These are phyloP conservation scores for Diarsia dahlii DNA, from an alignment of 2,888 invertebrate species.

Conservation along the genomic window DNA sequence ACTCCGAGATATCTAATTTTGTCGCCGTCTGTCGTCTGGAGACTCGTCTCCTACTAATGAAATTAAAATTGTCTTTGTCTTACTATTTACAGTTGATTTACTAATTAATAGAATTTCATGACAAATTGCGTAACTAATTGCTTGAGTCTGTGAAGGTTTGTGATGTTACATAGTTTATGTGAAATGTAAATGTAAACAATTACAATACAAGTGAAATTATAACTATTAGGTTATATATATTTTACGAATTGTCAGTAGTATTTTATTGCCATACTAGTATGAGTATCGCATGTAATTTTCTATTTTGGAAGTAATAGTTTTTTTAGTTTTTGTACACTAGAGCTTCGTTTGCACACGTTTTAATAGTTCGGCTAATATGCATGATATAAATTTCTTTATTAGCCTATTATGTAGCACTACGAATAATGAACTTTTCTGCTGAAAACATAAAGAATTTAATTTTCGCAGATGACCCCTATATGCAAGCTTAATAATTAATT, in stretches of 20 bases:
- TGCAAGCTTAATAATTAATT: too few relatives aligned
- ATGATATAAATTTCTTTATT: too few relatives aligned
- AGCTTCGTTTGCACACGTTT: too few relatives aligned
- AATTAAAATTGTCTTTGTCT: conserved; percentile 52
- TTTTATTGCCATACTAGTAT: neutral
- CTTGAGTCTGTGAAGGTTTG: neutral
- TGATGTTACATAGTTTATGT: neutral
- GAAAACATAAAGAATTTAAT: too few relatives aligned
- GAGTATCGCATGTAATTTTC: neutral
- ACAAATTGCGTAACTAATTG: conserved; percentile 23
- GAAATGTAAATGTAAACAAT: neutral
- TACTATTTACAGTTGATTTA: conserved; percentile 1
- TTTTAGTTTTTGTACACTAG: too few relatives aligned
- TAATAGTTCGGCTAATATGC: too few relatives aligned
- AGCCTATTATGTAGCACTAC: too few relatives aligned
- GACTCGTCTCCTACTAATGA: conserved; percentile 51
- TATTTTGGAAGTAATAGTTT: neutral
- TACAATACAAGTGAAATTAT: neutral
- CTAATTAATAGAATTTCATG: neutral
- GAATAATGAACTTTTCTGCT: too few relatives aligned
- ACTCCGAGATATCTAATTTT: conserved; percentile 53
- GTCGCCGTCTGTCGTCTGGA: conserved; percentile 34
- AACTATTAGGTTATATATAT: neutral
- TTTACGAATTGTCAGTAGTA: neutral
- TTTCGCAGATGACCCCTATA: too few relatives aligned